Percentiles rank a stretch among this genome's conserved stretches.
phyloP scores from a whole-genome alignment of 2,888 invertebrate genomes.

The Halictus quadricinctus region DNA sequence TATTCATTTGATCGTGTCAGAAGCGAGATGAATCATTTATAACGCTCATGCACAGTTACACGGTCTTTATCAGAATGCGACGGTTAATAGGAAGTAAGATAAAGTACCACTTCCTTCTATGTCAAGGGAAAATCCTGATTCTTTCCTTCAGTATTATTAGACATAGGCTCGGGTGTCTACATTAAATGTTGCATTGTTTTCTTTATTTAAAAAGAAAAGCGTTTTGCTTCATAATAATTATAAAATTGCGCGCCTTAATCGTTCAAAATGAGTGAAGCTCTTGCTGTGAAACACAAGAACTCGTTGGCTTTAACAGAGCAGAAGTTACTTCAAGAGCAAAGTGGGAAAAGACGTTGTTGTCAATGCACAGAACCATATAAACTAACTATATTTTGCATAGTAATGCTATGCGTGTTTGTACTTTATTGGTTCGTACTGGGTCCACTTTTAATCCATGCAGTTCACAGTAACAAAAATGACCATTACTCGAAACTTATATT shows the following conservation, averaged over 20 bases:
- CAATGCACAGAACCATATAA: neutral
- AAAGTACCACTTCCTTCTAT: slow-evolving; percentile 65
- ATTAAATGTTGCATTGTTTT: neutral
- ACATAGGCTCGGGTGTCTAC: neutral
- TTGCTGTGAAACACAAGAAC: slow-evolving; percentile 47
- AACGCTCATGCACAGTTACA: slow-evolving; percentile 8
- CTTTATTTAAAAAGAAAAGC: neutral
- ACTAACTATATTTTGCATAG: slow-evolving; percentile 44
- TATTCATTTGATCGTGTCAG: slow-evolving; percentile 10
- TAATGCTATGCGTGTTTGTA: slow-evolving; percentile 68
- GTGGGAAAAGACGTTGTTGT: slow-evolving; percentile 12
- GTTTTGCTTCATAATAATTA: neutral
- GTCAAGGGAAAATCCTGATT: slow-evolving; percentile 24
- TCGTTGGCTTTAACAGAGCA: slow-evolving; percentile 44
- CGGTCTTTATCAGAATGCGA: slow-evolving; percentile 52
- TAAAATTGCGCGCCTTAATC: neutral
- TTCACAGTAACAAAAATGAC: slow-evolving; percentile 27
- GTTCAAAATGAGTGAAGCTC: slow-evolving; percentile 50
- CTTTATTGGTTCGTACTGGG: slow-evolving; percentile 80
- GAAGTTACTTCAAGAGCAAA: neutral
- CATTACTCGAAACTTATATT: slow-evolving; percentile 61
- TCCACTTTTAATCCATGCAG: slow-evolving; percentile 66
- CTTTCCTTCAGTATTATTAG: slow-evolving; percentile 38
- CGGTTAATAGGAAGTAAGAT: slow-evolving; percentile 65
- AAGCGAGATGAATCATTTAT: slow-evolving; percentile 6